Conservation (phyloP, 1,140 invertebrate genomes). For the Drosophila repletoides region DNA sequence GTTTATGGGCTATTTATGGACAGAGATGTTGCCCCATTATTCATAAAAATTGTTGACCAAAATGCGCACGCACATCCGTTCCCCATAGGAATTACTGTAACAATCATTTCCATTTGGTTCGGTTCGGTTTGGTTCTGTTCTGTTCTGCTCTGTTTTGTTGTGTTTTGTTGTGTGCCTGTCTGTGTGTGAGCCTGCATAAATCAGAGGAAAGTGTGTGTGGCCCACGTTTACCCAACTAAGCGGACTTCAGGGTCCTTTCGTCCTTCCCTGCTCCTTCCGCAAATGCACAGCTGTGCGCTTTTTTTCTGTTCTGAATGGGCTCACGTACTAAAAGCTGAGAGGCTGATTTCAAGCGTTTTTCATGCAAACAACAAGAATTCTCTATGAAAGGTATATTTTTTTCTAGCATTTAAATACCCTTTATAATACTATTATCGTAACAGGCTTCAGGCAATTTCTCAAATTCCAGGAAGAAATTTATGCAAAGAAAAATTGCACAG, state of each 20-base stretch:
- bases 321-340: conserved; percentile 40
- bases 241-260: conserved; percentile 37
- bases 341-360: conserved; percentile 29
- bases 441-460: too few relatives aligned
- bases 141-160: neutral
- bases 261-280: neutral
- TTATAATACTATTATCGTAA: too few relatives aligned
- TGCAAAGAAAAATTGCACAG: too few relatives aligned
- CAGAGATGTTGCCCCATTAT: conserved; percentile 58
- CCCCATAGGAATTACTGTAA: conserved; percentile 39
- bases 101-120: conserved; percentile 1
- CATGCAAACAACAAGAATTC: neutral
- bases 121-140: neutral
- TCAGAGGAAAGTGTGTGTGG: conserved; percentile 42
- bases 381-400: neutral
- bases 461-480: too few relatives aligned
- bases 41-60: conserved; percentile 65
- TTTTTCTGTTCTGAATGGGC: conserved; percentile 17
- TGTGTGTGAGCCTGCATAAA: conserved; percentile 22
- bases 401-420: neutral
- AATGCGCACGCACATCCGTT: conserved; percentile 33
- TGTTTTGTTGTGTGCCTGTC: neutral
- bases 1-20: conserved; percentile 67
- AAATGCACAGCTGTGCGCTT: conserved; percentile 22
- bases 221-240: conserved; percentile 38